Evolutionary conservation across 2,113 vertebrate genomes (phyloP).

Genomic region (Cyphomyrus discorhynchus): DNA sequence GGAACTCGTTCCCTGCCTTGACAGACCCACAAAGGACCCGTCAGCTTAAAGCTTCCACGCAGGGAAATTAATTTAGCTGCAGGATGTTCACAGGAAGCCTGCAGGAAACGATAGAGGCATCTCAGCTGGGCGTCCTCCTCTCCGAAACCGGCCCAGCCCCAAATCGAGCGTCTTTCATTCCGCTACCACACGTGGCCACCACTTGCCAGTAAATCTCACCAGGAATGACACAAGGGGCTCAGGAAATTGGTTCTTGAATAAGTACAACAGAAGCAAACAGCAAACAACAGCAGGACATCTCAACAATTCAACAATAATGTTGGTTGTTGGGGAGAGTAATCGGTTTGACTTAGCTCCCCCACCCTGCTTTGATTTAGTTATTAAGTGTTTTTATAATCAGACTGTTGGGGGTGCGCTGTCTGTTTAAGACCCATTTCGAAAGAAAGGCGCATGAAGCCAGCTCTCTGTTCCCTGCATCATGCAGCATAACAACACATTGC

Average conservation of each 20-base stretch:
- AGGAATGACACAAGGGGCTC: neutral
- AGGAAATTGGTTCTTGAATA: conserved; percentile 18
- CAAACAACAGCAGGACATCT: conserved; percentile 3
- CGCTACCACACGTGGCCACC: neutral
- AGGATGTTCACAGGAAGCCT: neutral
- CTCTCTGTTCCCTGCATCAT: neutral
- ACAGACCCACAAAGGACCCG: neutral
- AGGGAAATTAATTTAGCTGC: conserved; percentile 7
- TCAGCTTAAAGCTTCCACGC: neutral
- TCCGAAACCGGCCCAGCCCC: neutral
- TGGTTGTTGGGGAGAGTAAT: conserved; percentile 16
- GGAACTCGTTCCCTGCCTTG: neutral
- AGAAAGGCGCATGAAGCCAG: neutral
- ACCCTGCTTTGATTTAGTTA: neutral
- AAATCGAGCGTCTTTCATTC: neutral
- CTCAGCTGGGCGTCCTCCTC: neutral
- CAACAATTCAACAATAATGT: conserved; percentile 9
- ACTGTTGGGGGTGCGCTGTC: neutral
- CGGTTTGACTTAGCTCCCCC: neutral
- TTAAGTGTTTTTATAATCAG: neutral
- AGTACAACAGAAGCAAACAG: neutral
- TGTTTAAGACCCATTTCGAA: neutral
- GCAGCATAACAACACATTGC: neutral
- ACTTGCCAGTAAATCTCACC: conserved; percentile 17
- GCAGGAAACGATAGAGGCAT: neutral